A percentile compares a stretch with the other conserved stretches of the same genome.
These are phyloP conservation scores for Capromys pilorides DNA, from an alignment of 2,797 vertebrate genomes.

Conservation along the genomic window DNA sequence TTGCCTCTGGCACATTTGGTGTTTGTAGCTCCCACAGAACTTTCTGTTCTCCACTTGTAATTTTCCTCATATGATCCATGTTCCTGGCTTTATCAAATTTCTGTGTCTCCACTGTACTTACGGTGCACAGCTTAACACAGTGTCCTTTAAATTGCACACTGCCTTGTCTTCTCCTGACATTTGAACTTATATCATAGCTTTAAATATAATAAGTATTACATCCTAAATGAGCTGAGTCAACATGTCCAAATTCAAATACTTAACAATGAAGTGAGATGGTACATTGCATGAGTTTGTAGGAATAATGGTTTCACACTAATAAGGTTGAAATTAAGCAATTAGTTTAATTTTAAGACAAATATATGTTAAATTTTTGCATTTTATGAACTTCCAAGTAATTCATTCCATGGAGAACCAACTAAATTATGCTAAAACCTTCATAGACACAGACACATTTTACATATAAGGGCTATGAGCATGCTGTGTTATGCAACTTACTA, in stretches of 20 bases:
- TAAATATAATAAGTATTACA: neutral
- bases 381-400: neutral
- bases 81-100: neutral
- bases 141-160: neutral
- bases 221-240: neutral
- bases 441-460: neutral
- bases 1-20: neutral
- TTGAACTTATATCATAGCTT: neutral
- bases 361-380: neutral
- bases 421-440: neutral
- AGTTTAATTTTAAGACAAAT: neutral
- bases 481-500: neutral
- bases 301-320: neutral
- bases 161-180: neutral
- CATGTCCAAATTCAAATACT: neutral
- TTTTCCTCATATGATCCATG: neutral
- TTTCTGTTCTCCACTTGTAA: neutral
- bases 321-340: neutral
- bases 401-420: neutral
- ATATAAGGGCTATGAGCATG: neutral
- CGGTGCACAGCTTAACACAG: neutral
- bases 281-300: accelerated
- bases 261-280: neutral
- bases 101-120: neutral
- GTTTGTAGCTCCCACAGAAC: neutral